These are phyloP conservation scores for Saxidomus purpurata DNA, from an alignment of 1,140 invertebrate genomes.

Conservation along the genomic window DNA sequence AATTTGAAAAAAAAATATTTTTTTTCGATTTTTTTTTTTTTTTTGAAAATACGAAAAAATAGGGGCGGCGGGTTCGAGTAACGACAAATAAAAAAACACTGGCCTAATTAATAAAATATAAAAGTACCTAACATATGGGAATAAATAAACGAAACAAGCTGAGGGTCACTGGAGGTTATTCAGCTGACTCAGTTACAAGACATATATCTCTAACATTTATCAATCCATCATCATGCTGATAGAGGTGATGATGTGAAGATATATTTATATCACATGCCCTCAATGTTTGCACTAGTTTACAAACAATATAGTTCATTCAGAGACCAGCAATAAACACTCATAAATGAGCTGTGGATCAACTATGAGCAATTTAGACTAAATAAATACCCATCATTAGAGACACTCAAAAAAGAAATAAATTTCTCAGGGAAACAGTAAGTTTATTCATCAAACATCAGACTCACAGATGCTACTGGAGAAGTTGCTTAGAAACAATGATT, in stretches of 20 bases:
- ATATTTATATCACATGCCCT: neutral
- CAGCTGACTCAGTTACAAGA: neutral
- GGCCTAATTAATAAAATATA: too few species aligned
- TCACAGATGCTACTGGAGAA: too few species aligned
- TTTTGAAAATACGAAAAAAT: too few species aligned
- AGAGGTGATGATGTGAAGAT: neutral
- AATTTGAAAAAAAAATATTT: too few species aligned
- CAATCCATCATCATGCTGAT: neutral
- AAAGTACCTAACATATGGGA: too few species aligned
- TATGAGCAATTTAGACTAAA: neutral
- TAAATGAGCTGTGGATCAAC: neutral
- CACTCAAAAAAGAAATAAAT: neutral
- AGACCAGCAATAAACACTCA: neutral
- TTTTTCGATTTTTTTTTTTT: too few species aligned
- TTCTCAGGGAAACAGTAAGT: neutral
- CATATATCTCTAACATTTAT: neutral
- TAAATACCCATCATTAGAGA: neutral
- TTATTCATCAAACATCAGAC: neutral
- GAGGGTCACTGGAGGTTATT: too few species aligned
- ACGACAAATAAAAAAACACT: too few species aligned
- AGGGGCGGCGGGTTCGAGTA: too few species aligned
- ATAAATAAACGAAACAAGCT: too few species aligned
- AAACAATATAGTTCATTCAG: constrained; percentile 14
- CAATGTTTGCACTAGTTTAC: constrained; percentile 15
- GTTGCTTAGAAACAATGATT: too few species aligned